phyloP scores from a whole-genome alignment of 2,888 invertebrate species.

The Coelopa pilipes region DNA sequence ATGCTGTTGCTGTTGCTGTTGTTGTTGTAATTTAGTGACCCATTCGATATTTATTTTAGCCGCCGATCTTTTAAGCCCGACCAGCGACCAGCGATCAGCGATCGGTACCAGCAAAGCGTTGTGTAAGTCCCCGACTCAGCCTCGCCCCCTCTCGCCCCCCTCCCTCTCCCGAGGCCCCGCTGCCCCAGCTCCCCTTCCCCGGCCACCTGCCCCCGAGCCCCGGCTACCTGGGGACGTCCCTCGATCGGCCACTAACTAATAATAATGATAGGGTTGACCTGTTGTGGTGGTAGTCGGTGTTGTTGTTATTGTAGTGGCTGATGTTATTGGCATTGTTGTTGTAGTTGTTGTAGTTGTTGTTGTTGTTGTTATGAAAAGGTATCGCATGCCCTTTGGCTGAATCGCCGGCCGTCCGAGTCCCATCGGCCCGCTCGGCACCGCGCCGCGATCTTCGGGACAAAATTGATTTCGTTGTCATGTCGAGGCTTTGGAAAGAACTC shows the following conservation, averaged over 20 bases:
- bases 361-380: not conserved
- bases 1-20: not conserved
- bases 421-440: not conserved
- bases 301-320: constrained; percentile 4
- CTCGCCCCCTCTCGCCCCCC: not conserved
- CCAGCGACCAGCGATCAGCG: constrained; percentile 1
- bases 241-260: not conserved
- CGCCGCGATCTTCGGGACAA: not conserved
- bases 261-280: constrained; percentile 28
- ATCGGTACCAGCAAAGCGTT: not conserved
- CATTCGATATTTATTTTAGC: constrained; percentile 3
- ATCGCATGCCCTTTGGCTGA: no score
- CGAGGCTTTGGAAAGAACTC: constrained; percentile 8
- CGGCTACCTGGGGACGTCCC: not conserved
- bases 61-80: not conserved
- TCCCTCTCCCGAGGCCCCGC: not conserved
- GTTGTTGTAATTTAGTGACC: constrained; percentile 14
- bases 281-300: constrained; percentile 2
- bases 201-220: no score
- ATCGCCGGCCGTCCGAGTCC: no score
- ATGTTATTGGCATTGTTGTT: not conserved
- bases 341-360: not conserved
- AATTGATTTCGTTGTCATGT: constrained; percentile 9
- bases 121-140: not conserved
- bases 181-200: not conserved